Percentiles rank a stretch among this genome's conserved stretches.
Conservation (phyloP, 1,140 invertebrate species). For the Pectinophora gossypiella region DNA sequence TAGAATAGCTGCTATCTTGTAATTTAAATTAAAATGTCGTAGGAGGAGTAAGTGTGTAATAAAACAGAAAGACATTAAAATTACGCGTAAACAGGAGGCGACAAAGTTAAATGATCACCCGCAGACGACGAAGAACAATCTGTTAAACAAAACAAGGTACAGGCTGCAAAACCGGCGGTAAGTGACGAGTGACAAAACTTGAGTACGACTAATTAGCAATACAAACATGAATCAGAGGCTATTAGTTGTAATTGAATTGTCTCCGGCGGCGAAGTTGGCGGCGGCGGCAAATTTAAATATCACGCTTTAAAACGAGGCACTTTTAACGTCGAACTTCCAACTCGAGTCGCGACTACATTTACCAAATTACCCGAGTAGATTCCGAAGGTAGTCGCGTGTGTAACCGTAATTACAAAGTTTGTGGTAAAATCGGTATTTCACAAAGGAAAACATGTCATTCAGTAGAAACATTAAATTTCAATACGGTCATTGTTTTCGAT, state of each 20-base stretch:
- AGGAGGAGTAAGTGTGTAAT: constrained; percentile 9
- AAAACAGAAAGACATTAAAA: constrained; percentile 40
- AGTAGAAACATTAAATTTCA: constrained; percentile 36
- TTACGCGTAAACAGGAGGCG: constrained; percentile 42
- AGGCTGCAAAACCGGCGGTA: constrained; percentile 33
- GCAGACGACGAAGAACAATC: constrained; percentile 43
- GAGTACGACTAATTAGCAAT: constrained; percentile 71
- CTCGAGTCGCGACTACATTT: not conserved
- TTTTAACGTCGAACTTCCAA: constrained; percentile 13
- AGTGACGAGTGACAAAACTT: constrained; percentile 72
- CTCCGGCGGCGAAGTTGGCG: constrained; percentile 56
- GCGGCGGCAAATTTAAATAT: constrained; percentile 70
- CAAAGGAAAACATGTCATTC: constrained; percentile 29
- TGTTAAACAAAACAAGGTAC: constrained; percentile 48
- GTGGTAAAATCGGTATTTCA: not conserved
- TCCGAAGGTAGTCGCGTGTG: not conserved
- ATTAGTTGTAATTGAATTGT: constrained; percentile 75
- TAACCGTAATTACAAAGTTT: constrained; percentile 8
- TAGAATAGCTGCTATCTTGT: too few species aligned
- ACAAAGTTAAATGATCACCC: constrained; percentile 34
- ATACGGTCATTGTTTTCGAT: constrained; percentile 53
- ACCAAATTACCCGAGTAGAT: not conserved
- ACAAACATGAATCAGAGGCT: constrained; percentile 74
- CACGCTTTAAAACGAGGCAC: constrained; percentile 42
- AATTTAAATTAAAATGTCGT: too few species aligned